Conservation (phyloP, 2,888 invertebrate genomes). For the Harmothoe impar region DNA sequence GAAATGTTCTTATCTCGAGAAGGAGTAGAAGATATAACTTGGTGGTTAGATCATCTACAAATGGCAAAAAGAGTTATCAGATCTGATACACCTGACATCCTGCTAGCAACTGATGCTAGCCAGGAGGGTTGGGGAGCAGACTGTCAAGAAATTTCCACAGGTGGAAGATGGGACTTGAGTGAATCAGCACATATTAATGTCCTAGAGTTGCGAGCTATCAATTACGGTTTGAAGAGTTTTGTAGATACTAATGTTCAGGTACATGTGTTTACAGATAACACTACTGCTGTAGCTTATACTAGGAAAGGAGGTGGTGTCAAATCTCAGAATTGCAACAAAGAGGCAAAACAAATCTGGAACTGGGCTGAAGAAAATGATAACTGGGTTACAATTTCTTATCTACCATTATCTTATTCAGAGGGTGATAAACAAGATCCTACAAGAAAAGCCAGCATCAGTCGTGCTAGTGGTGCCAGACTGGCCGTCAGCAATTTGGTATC, state of each 20-base stretch:
- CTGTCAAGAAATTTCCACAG: neutral
- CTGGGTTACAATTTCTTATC: neutral
- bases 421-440: neutral
- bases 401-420: neutral
- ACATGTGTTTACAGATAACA: neutral
- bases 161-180: neutral
- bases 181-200: conserved; percentile 10
- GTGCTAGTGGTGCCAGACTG: neutral
- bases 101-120: neutral
- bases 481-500: neutral
- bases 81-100: neutral
- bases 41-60: neutral
- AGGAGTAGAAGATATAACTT: neutral
- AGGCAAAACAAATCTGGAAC: neutral
- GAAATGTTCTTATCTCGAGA: neutral
- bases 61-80: neutral
- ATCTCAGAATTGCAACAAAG: neutral
- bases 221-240: neutral
- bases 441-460: neutral
- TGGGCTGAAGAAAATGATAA: neutral
- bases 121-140: conserved; percentile 1
- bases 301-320: neutral
- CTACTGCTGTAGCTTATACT: neutral
- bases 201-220: neutral
- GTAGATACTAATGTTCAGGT: neutral